Evolutionary conservation across 2,113 vertebrate species (phyloP), one percentile per base, ranked within the genome.

Genomic region (Brachypteracias leptosomus): DNA sequence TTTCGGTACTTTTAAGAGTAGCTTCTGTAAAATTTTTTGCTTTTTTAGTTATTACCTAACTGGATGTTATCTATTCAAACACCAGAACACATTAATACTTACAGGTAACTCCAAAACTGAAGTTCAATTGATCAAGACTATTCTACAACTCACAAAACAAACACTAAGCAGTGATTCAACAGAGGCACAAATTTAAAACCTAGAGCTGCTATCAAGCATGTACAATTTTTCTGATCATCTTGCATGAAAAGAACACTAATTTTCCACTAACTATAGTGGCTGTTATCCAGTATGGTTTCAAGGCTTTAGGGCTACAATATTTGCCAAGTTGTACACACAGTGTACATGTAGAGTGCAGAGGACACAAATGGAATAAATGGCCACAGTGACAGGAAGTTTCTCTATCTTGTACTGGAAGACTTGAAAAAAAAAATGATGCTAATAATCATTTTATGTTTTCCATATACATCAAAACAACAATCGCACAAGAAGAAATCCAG

Each of bases 331-430:
- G 13, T 44, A 66, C 10, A 62, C 0, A 5, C 25, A n/a, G n/a
- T n/a, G n/a, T n/a, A 36, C 21, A 72, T 16, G 33, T 1, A 66
- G n/a, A 77, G 16, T 0, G 0, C 16, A 54, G 22, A 74, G 13
- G 16, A 80, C 36, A 51, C 1, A 0, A 74, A 38, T 1, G 6
- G 51, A 84, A 4, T 44, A 79, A 52, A 15, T 36, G n/a, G 80
- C 38, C 36, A 61, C 16, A 84, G n/a, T 33, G 42, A 81, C 22
- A 87, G 31, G 9, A 74, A 74, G 8, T 21, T 52, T 61, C 44
- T 81, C 40, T 35, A 28, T 40, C 10, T 63, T 52, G 20, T 80
- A 89, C 5, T 0, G 0, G 19, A 40, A 44, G 11, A 67, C n/a
- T 33, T 46, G 16, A 3, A 54, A 85, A 3, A 54, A 85, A 83